Evolutionary conservation across 2,797 vertebrate genomes (phyloP).

Genomic region (Nothura maculosa): DNA sequence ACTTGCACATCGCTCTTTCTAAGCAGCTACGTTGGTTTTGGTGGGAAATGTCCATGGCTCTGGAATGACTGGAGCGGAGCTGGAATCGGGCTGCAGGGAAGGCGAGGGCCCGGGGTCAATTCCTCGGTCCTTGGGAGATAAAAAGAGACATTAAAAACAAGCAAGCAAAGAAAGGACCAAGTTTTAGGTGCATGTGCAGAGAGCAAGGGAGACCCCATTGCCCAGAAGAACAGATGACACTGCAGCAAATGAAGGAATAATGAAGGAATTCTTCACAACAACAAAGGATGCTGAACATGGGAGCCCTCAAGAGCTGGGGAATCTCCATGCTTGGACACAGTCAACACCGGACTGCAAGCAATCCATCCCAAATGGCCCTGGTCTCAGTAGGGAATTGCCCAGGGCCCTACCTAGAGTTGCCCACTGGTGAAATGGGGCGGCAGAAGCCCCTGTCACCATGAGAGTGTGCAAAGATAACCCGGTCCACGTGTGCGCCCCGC

Average conservation of each 20-base stretch:
- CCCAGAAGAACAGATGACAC: not conserved
- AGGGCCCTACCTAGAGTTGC: not conserved
- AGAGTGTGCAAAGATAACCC: accelerated
- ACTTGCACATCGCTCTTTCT: not conserved
- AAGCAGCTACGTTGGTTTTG: no score
- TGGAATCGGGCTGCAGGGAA: not conserved
- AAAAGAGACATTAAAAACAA: not conserved
- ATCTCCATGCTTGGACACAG: not conserved
- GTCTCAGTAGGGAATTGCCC: no score
- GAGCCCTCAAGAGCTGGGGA: not conserved
- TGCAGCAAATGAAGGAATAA: not conserved
- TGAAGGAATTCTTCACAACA: not conserved
- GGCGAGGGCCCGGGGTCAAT: not conserved
- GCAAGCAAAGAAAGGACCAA: not conserved
- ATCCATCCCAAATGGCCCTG: no score
- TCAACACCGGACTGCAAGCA: not conserved
- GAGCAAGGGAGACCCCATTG: no score
- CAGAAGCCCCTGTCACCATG: accelerated
- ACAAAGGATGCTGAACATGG: not conserved
- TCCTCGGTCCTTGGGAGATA: not conserved
- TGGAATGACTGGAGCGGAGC: not conserved
- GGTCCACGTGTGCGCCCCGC: not conserved
- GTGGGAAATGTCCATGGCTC: not conserved
- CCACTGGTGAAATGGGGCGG: accelerated
- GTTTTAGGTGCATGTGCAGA: accelerated